These are phyloP conservation scores for Spilogale gracilis DNA, from an alignment of 2,113 vertebrate species.

Conservation along the genomic window DNA sequence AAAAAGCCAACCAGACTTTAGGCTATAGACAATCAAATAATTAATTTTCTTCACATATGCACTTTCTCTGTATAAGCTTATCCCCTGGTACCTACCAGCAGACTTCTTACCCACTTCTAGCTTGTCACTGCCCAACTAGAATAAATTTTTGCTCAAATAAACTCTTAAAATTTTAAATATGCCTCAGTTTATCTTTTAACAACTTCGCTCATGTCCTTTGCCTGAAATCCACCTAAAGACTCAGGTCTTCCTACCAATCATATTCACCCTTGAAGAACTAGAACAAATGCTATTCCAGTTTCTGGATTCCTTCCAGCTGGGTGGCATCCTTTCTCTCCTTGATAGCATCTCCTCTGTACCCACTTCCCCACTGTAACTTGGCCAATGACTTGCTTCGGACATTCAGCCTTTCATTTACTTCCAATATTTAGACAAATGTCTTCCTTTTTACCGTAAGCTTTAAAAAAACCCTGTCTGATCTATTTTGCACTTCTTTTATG, in stretches of 20 bases:
- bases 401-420: conserved; percentile 30
- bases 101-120: background rate
- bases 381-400: background rate
- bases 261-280: background rate
- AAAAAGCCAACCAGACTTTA: background rate
- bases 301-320: background rate
- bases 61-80: background rate
- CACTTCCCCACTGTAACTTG: background rate
- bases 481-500: background rate
- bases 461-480: background rate
- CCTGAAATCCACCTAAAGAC: background rate
- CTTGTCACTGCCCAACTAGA: background rate
- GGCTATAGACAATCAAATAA: background rate
- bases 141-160: background rate
- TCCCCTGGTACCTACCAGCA: background rate
- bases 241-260: background rate
- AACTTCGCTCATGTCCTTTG: background rate
- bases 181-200: background rate
- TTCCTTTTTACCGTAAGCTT: background rate
- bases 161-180: background rate
- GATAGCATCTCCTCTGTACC: background rate
- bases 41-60: background rate
- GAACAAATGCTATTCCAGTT: background rate
- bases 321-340: background rate
- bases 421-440: background rate